Evolutionary conservation across 2,797 vertebrate genomes (phyloP).

Genomic region (Artibeus jamaicensis): DNA sequence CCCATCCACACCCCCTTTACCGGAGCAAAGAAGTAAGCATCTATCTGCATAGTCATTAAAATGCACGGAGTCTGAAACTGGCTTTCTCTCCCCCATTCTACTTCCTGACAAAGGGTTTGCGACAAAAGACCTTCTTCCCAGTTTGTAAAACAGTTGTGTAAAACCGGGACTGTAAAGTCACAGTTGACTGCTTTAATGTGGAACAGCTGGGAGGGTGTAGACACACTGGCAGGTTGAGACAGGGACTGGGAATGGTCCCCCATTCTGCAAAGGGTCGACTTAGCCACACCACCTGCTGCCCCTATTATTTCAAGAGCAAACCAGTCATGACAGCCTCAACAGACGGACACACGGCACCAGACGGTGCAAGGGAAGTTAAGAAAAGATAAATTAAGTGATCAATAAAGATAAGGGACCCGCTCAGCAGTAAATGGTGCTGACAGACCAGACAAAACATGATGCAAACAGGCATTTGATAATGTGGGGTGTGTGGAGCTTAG

Average conservation of each 20-base stretch:
- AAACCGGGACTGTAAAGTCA: constrained; percentile 94
- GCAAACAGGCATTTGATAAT: constrained; percentile 82
- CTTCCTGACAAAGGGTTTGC: constrained; percentile 82
- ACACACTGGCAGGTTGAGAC: constrained; percentile 89
- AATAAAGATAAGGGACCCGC: constrained; percentile 88
- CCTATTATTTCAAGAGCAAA: constrained; percentile 91
- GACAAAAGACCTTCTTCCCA: constrained; percentile 87
- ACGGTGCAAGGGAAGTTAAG: constrained; percentile 87
- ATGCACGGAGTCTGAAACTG: constrained; percentile 73
- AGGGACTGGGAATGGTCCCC: constrained; percentile 87
- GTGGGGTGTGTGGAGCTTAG: constrained; percentile 75
- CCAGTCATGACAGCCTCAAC: constrained; percentile 90
- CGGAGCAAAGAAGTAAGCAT: constrained; percentile 39
- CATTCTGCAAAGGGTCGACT: constrained; percentile 91
- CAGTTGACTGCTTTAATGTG: constrained; percentile 93
- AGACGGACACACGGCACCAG: constrained; percentile 90
- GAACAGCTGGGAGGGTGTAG: constrained; percentile 99
- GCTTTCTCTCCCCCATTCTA: constrained; percentile 67
- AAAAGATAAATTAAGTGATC: constrained; percentile 93
- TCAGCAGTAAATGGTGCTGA: constrained; percentile 83
- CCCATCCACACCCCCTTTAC: neutral
- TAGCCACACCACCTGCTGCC: constrained; percentile 99
- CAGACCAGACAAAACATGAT: constrained; percentile 79
- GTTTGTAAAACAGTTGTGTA: constrained; percentile 99
- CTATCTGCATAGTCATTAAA: constrained; percentile 81